Evolutionary conservation across 1,140 invertebrate genomes (phyloP), one percentile per base, ranked within the genome.

Genomic region (Berghia stephanieae): DNA sequence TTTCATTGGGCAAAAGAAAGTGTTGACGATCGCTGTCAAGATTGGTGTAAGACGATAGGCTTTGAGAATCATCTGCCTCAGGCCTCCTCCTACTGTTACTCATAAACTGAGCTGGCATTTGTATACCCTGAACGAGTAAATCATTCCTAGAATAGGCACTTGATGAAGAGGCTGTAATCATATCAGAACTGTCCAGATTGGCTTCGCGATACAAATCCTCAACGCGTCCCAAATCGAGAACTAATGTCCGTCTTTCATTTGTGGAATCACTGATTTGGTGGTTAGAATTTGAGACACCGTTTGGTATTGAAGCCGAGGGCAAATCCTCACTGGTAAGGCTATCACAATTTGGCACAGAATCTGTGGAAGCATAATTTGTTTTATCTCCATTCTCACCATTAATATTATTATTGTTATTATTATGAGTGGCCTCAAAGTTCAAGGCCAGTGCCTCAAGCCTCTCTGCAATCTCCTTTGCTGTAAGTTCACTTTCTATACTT

Each of bases 381-480:
- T n/a, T n/a, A n/a, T n/a, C n/a, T n/a, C n/a, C n/a, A n/a, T n/a
- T n/a, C n/a, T n/a, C n/a, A n/a, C n/a, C n/a, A 31, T 75, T 27
- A 49, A 5, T 67, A 10, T 76, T 60, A 21, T 40, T n/a, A 8
- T 67, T 42, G 10, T 75, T 75, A 16, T 36, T 57, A 75, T 43
- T 75, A 43, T 57, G 60, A 42, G 72, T 31, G 10, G 60, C 63
- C 52, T 68, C 74, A 68, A 67, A 76, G 52, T 68, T 76, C 36
- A 76, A 66, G 31, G 74, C 74, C 18, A 76, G 24, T 34, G 74
- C 74, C 43, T 76, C 74, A 43, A 76, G 42, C n/a, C 74, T 66
- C 63, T 76, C 74, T 42, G 74, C 74, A 34, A 76, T 76, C 31
- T 76, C 74, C 18, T 67, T 42, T n/a, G 74, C 74, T 43, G 74